These are phyloP conservation scores for Calliphora vicina DNA, from an alignment of 1,140 invertebrate species.

Conservation along the genomic window DNA sequence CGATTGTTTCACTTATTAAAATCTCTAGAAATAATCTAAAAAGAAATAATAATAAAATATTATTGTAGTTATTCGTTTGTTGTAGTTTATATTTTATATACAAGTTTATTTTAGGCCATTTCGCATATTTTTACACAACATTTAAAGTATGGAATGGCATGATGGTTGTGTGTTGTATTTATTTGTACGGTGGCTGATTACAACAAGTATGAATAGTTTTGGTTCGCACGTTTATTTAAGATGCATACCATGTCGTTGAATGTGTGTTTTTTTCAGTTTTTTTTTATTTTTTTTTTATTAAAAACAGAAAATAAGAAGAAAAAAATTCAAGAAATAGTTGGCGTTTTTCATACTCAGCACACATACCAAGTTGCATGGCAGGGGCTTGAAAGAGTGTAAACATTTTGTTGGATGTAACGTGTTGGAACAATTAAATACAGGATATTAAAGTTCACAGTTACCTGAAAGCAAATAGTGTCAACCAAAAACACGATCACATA, in stretches of 20 bases:
- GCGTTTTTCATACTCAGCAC: background rate
- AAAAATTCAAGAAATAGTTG: conserved; percentile 1
- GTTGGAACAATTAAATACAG: too few species aligned
- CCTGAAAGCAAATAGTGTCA: too few species aligned
- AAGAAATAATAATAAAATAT: too few species aligned
- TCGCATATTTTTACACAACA: conserved; percentile 21
- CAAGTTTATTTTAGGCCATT: conserved; percentile 30
- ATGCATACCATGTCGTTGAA: conserved; percentile 25
- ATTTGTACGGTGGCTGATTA: background rate
- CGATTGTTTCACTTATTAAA: too few species aligned
- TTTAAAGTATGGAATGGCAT: background rate
- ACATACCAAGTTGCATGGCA: too few species aligned
- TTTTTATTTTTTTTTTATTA: conserved; percentile 9
- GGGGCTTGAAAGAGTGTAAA: too few species aligned
- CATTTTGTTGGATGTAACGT: too few species aligned
- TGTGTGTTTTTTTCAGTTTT: background rate
- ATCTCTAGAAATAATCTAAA: too few species aligned
- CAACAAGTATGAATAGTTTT: background rate
- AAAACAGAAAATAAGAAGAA: background rate
- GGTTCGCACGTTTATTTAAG: conserved; percentile 28
- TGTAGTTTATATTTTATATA: background rate
- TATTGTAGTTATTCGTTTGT: too few species aligned
- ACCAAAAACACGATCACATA: too few species aligned
- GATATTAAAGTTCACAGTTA: too few species aligned
- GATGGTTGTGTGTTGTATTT: background rate